These are phyloP conservation scores for Lophius americanus DNA, from an alignment of 2,797 vertebrate species.

Conservation along the genomic window DNA sequence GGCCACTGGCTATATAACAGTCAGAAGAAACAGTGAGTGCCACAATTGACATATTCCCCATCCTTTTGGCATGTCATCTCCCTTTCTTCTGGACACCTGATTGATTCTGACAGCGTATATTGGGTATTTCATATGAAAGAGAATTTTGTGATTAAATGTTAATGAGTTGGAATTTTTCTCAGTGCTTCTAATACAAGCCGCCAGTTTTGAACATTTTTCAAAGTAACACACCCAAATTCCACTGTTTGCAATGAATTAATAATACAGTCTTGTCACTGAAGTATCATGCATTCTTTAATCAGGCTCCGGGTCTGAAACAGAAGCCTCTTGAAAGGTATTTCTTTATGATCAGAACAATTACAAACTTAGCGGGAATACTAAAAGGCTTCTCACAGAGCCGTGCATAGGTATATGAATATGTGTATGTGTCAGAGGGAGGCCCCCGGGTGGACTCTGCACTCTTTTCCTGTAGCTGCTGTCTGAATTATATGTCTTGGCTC, in stretches of 20 bases:
- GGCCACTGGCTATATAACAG: conserved; percentile 81
- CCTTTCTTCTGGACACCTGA: conserved; percentile 88
- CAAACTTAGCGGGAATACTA: conserved; percentile 70
- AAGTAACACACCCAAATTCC: conserved; percentile 92
- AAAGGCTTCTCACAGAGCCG: conserved; percentile 54
- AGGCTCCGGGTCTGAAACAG: conserved; percentile 78
- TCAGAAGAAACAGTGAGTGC: conserved; percentile 82
- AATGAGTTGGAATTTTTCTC: conserved; percentile 93
- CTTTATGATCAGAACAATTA: conserved; percentile 85
- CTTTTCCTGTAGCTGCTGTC: conserved; percentile 50
- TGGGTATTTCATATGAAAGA: conserved; percentile 95
- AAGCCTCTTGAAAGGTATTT: conserved; percentile 84
- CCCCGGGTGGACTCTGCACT: conserved; percentile 42
- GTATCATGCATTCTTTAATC: conserved; percentile 92
- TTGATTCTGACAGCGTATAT: conserved; percentile 93
- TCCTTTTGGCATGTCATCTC: conserved; percentile 84
- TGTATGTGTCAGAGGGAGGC: conserved; percentile 28
- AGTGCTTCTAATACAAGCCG: conserved; percentile 92
- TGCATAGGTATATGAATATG: conserved; percentile 45
- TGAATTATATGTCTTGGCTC: conserved; percentile 61
- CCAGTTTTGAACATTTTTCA: conserved; percentile 97
- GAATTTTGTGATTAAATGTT: conserved; percentile 93
- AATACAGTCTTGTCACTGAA: conserved; percentile 91
- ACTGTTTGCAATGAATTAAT: conserved; percentile 96
- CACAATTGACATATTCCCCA: conserved; percentile 83